Conservation (phyloP, 2,888 invertebrate genomes). For the Eupithecia insigniata region DNA sequence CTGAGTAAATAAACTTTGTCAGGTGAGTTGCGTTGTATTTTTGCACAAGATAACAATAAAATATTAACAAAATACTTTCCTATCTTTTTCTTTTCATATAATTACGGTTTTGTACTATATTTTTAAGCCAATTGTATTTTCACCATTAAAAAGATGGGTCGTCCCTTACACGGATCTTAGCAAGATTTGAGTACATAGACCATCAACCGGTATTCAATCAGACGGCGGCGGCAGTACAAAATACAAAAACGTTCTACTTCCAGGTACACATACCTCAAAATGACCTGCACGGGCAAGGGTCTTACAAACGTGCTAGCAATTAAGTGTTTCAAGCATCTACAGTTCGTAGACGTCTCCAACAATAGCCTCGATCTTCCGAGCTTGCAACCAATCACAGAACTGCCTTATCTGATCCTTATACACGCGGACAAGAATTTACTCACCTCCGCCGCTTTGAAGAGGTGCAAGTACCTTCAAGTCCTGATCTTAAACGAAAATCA, state of each 20-base stretch:
- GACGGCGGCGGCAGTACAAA: not conserved
- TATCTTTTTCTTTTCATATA: too few species aligned
- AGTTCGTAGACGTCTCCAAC: constrained; percentile 84
- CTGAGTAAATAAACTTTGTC: too few species aligned
- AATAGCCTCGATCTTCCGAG: constrained; percentile 78
- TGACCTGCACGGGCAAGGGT: constrained; percentile 74
- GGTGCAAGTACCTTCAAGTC: constrained; percentile 85
- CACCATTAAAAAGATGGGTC: too few species aligned
- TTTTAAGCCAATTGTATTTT: too few species aligned
- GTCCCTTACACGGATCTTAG: too few species aligned
- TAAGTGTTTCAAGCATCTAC: constrained; percentile 79
- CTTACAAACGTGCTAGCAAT: constrained; percentile 82
- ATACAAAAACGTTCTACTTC: constrained; percentile 31
- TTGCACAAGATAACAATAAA: too few species aligned
- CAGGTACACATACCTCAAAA: constrained; percentile 85
- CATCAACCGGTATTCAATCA: too few species aligned
- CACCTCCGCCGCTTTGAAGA: constrained; percentile 74
- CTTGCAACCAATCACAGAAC: constrained; percentile 74
- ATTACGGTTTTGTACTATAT: too few species aligned
- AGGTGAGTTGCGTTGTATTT: too few species aligned
- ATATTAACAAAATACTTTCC: too few species aligned
- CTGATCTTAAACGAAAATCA: constrained; percentile 82
- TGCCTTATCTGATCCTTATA: constrained; percentile 83
- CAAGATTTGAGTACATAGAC: too few species aligned
- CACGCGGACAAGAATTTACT: constrained; percentile 84